phyloP scores from a whole-genome alignment of 2,797 vertebrate genomes.

The Gouania willdenowi region DNA sequence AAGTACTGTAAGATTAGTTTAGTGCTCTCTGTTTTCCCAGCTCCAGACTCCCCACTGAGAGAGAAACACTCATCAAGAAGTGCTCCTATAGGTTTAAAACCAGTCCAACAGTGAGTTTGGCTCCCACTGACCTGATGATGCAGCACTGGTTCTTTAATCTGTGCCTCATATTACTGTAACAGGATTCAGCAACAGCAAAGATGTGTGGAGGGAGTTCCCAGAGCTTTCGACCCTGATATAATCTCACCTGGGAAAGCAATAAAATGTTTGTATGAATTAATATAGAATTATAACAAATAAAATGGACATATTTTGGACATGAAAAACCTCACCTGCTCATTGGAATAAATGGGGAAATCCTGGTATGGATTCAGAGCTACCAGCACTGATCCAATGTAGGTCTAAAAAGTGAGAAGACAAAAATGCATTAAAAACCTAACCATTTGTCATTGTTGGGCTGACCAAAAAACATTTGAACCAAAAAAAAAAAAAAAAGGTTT shows the following conservation, averaged over 20 bases:
- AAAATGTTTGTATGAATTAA: too few relatives aligned
- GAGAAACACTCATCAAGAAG: too few relatives aligned
- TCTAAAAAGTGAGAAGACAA: conserved; percentile 50
- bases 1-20: conserved; percentile 93
- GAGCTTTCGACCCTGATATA: conserved; percentile 78
- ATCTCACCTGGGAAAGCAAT: conserved; percentile 63
- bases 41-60: conserved; percentile 91
- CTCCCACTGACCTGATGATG: conserved; percentile 85
- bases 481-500: too few relatives aligned
- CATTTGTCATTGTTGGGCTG: too few relatives aligned
- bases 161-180: conserved; percentile 85
- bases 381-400: conserved; percentile 82
- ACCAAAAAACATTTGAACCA: too few relatives aligned
- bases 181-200: conserved; percentile 87
- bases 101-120: neutral
- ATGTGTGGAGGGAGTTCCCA: conserved; percentile 89
- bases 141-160: conserved; percentile 84
- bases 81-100: too few relatives aligned
- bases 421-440: too few relatives aligned
- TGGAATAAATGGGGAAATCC: conserved; percentile 82
- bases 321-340: conserved; percentile 68
- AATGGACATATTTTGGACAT: too few relatives aligned
- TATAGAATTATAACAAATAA: too few relatives aligned
- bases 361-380: conserved; percentile 92
- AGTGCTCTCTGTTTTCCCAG: conserved; percentile 94